These are phyloP conservation scores for Polyergus mexicanus DNA, from an alignment of 1,140 invertebrate species.

Conservation along the genomic window DNA sequence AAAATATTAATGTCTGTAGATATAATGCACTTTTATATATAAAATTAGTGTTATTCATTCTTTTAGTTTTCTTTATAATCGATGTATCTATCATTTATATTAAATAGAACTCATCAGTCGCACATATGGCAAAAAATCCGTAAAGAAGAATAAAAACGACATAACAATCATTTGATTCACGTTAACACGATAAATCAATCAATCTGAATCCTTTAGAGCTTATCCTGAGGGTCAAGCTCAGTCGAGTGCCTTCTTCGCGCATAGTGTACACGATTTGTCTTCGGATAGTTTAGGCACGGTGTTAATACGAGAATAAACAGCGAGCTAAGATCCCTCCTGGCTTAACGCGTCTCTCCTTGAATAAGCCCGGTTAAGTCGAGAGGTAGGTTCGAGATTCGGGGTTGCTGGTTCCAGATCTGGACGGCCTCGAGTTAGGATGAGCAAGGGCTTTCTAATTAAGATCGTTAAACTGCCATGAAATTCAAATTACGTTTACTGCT, in stretches of 20 bases:
- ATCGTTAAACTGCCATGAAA: slow-evolving; percentile 82
- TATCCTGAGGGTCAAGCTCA: slow-evolving; percentile 67
- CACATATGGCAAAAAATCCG: background rate
- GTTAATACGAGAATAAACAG: slow-evolving; percentile 79
- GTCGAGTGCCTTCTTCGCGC: slow-evolving; percentile 60
- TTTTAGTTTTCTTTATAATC: no score
- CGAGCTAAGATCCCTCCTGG: slow-evolving; percentile 76
- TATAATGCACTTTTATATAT: no score
- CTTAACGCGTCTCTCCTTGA: slow-evolving; percentile 78
- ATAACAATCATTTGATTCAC: background rate
- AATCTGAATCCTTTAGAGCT: slow-evolving; percentile 46
- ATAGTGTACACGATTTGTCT: slow-evolving; percentile 76
- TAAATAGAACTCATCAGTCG: background rate
- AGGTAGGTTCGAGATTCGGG: slow-evolving; percentile 78
- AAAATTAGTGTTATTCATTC: no score
- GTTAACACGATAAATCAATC: slow-evolving; percentile 55
- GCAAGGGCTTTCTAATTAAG: slow-evolving; percentile 81
- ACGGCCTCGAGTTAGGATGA: slow-evolving; percentile 74
- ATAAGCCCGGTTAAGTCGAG: slow-evolving; percentile 78
- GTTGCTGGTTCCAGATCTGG: slow-evolving; percentile 73
- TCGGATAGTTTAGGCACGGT: slow-evolving; percentile 77
- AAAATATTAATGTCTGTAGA: background rate
- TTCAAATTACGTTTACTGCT: slow-evolving; percentile 80
- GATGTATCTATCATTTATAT: background rate
- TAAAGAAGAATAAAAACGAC: background rate